Conservation (phyloP, 2,113 vertebrate species). For the Dendropsophus ebraccatus region DNA sequence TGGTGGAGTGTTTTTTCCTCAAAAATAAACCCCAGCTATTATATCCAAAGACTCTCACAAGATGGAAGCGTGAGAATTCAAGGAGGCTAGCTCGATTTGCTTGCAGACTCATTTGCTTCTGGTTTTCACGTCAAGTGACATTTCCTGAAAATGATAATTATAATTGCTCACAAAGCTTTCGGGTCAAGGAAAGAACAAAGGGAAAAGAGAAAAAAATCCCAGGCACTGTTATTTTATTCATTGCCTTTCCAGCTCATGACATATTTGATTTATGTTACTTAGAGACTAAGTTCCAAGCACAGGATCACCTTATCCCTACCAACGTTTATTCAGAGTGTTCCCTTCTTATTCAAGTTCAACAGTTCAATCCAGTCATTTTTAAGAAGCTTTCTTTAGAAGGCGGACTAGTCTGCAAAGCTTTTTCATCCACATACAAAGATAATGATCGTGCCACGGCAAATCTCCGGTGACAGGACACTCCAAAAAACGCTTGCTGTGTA, state of each 20-base stretch:
- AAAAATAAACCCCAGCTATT: slow-evolving; percentile 15
- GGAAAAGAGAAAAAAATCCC: slow-evolving; percentile 49
- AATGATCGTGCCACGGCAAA: slow-evolving; percentile 43
- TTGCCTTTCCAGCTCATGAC: slow-evolving; percentile 43
- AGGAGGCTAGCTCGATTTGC: slow-evolving; percentile 26
- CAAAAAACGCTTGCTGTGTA: background rate
- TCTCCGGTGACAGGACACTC: background rate
- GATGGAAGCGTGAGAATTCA: slow-evolving; percentile 39
- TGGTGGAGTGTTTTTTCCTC: background rate
- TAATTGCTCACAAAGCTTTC: slow-evolving; percentile 48
- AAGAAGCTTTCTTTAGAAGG: slow-evolving; percentile 63
- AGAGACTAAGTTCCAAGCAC: slow-evolving; percentile 65
- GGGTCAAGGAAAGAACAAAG: slow-evolving; percentile 58
- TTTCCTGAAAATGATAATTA: slow-evolving; percentile 58
- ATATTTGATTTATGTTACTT: slow-evolving; percentile 65
- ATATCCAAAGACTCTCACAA: background rate
- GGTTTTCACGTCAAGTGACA: slow-evolving; percentile 51
- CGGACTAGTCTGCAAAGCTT: slow-evolving; percentile 64
- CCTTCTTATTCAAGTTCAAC: slow-evolving; percentile 71
- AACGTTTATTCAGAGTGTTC: slow-evolving; percentile 67
- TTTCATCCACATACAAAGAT: slow-evolving; percentile 66
- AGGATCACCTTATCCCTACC: slow-evolving; percentile 68
- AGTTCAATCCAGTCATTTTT: slow-evolving; percentile 74
- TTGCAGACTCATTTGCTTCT: slow-evolving; percentile 49
- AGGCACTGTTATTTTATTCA: slow-evolving; percentile 40